Evolutionary conservation across 2,113 vertebrate species (phyloP), one percentile per base, ranked within the genome.

Genomic region (Callionymus lyra): DNA sequence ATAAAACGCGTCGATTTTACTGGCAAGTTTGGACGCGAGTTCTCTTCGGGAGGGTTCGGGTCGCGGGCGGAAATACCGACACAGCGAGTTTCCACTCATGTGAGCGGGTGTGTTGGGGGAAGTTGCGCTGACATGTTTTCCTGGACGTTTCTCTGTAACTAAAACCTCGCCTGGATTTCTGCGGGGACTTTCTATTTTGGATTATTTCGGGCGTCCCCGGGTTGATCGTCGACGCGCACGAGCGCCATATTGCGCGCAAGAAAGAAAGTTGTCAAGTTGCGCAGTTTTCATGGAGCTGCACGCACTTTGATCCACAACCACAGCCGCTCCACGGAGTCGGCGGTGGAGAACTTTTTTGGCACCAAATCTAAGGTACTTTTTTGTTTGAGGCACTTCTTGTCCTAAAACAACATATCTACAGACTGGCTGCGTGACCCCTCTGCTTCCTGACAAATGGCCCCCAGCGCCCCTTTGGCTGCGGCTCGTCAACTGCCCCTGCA

Each of bases 71-170:
- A 63, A 72, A 34, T 54, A 47, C 35, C 60, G 1, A 40, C 2
- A 19, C 42, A 16, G 27, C 31, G 27, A 34, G 44, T 59, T 64
- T 27, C 19, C 47, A 54, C 64, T 53, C 19, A 6, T 56, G 61
- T 47, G 68, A 37, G 44, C 17, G 62, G 38, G 41, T 58, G 17
- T 53, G 62, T 35, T 58, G 41, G 56, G 31, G 57, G 53, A 79
- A 81, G 74, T 81, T 82, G 70, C 71, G 68, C 21, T 27, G 80
- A 75, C 64, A 56, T 77, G 72, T 81, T 77, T 76, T 77, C 56
- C 62, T 56, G 72, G 63, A 74, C n/a, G n/a, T n/a, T n/a, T n/a
- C 21, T 8, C 21, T 27, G 21, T 27, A 27, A 27, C 21, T 27
- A 27, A 27, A 27, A 8, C 21, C 21, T 27, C 21, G 21, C 21